A percentile compares a stretch with the other conserved stretches of the same genome.
These are phyloP conservation scores for Rhopilema esculentum DNA, from an alignment of 30 jellyfish, hydroid and myxozoan genomes.

Conservation along the genomic window DNA sequence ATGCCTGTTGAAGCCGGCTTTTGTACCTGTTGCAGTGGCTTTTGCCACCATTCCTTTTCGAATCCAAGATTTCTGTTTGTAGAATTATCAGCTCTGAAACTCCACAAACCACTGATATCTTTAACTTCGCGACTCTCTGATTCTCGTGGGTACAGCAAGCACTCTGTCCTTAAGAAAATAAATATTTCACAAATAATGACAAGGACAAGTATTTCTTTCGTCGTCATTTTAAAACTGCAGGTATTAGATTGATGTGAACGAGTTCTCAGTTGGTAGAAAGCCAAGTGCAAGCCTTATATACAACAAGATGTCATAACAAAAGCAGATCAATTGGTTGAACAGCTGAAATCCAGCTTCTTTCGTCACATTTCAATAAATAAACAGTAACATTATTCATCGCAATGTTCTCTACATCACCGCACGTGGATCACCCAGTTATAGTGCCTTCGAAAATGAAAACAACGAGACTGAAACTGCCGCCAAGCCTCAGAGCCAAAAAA, in stretches of 20 bases:
- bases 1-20: neutral
- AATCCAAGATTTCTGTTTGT: constrained; percentile 85
- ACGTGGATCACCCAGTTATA: neutral
- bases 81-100: constrained; percentile 91
- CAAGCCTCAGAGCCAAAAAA: neutral
- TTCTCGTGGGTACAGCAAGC: constrained; percentile 86
- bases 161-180: neutral
- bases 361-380: no score
- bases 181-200: neutral
- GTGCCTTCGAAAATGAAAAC: no score
- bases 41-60: constrained; percentile 85
- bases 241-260: no score
- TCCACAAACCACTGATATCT: constrained; percentile 87
- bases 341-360: no score
- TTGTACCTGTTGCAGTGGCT: constrained; percentile 83
- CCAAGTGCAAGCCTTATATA: no score
- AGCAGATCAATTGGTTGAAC: no score
- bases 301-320: no score
- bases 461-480: neutral
- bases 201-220: neutral
- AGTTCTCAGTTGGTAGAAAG: no score
- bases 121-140: constrained; percentile 91
- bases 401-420: neutral
- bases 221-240: neutral
- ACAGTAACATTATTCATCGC: neutral